Conservation (phyloP, 2,113 vertebrate genomes). For the Cavia porcellus region DNA sequence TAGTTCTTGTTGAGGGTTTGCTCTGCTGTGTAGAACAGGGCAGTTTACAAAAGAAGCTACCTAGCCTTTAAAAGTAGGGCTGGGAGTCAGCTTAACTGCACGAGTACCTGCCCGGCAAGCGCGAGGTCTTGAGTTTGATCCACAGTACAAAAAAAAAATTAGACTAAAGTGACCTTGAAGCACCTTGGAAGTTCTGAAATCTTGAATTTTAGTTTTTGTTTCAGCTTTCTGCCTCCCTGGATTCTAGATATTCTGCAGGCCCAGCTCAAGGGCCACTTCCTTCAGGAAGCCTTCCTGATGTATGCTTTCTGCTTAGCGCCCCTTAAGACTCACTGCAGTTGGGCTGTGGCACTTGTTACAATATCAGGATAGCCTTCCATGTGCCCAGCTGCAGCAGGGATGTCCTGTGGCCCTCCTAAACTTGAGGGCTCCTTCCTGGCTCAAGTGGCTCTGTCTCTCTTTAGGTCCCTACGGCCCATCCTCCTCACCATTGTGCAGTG, state of each 20-base stretch:
- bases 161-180: background rate
- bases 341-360: background rate
- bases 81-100: too few species aligned
- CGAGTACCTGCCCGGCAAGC: too few species aligned
- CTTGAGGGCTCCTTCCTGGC: background rate
- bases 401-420: background rate
- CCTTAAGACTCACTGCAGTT: background rate
- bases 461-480: constrained; percentile 89
- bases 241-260: background rate
- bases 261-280: background rate
- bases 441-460: constrained; percentile 64
- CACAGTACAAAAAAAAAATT: background rate
- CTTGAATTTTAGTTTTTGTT: constrained; percentile 16
- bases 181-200: constrained; percentile 3
- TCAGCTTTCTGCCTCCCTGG: background rate
- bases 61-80: background rate
- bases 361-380: background rate
- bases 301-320: background rate
- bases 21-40: background rate
- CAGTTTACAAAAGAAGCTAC: background rate
- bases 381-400: background rate
- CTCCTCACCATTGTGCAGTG: constrained; percentile 96
- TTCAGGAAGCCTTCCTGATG: background rate
- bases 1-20: background rate
- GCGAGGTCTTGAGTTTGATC: too few species aligned